Evolutionary conservation across 2,113 vertebrate genomes (phyloP).

Genomic region (Hemiprocne comata): DNA sequence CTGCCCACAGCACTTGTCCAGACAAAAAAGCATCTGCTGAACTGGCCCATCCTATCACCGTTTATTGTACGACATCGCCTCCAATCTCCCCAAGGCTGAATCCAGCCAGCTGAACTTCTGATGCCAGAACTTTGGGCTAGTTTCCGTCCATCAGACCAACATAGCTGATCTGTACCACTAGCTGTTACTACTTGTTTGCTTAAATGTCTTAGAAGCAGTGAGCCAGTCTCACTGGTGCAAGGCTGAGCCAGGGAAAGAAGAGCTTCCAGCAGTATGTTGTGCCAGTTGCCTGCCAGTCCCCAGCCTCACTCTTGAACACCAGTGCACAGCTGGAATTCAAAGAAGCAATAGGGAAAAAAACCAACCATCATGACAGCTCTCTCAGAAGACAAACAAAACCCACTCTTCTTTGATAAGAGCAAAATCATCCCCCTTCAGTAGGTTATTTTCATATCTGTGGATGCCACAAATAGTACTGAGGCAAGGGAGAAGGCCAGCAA

Average conservation of each 20-base stretch:
- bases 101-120: not conserved
- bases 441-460: not conserved
- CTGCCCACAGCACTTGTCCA: not conserved
- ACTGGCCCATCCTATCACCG: rapidly evolving
- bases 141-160: not conserved
- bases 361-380: not conserved
- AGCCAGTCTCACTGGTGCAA: not conserved
- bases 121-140: not conserved
- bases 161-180: not conserved
- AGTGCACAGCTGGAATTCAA: not conserved
- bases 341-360: not conserved
- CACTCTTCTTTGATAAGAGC: not conserved
- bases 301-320: not conserved
- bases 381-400: not conserved
- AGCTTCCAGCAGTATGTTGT: not conserved
- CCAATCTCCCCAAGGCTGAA: not conserved
- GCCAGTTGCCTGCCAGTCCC: not conserved
- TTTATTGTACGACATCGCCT: not conserved
- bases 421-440: not conserved
- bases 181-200: not conserved
- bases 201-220: not conserved
- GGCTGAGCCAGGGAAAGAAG: not conserved
- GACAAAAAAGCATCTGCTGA: not conserved
- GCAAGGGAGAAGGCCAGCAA: not conserved
- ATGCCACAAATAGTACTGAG: constrained; percentile 11